Percentiles rank a stretch among this genome's conserved stretches.
phyloP scores from a whole-genome alignment of 2,888 invertebrate genomes.

The Sminthurinus aureus region DNA sequence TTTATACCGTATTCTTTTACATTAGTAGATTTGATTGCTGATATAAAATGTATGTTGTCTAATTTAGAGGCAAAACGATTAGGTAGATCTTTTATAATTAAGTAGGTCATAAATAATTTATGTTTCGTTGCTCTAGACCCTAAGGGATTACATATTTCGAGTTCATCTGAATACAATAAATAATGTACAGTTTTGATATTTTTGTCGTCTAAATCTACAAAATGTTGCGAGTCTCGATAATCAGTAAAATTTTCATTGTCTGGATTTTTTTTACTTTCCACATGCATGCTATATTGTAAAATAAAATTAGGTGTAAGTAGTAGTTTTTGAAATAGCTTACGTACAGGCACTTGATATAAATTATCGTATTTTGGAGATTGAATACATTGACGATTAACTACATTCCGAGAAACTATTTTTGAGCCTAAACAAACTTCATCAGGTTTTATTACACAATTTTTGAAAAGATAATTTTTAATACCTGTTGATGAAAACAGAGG shows the following conservation, averaged over 20 bases:
- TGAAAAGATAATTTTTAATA: not conserved
- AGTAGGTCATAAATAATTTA: slow-evolving; percentile 24
- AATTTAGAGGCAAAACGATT: not conserved
- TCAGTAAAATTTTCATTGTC: not conserved
- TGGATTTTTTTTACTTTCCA: not conserved
- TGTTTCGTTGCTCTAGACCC: slow-evolving; percentile 6
- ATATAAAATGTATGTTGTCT: slow-evolving; percentile 3
- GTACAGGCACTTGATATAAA: not conserved
- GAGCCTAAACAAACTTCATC: not conserved
- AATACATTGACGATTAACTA: not conserved
- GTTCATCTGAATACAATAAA: slow-evolving; percentile 10
- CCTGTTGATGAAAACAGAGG: not conserved
- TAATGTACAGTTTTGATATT: not conserved
- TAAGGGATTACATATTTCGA: slow-evolving; percentile 23
- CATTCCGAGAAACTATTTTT: not conserved
- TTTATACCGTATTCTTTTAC: not conserved
- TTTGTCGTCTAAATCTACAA: not conserved
- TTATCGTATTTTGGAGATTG: not conserved
- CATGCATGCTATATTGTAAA: not conserved
- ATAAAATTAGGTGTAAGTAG: not conserved
- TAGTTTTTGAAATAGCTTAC: not conserved
- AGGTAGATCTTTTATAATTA: slow-evolving; percentile 17
- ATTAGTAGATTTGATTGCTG: not conserved
- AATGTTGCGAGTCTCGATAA: not conserved
- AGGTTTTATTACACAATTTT: not conserved